phyloP scores from a whole-genome alignment of 2,888 invertebrate species.

The Polydesmus complanatus region DNA sequence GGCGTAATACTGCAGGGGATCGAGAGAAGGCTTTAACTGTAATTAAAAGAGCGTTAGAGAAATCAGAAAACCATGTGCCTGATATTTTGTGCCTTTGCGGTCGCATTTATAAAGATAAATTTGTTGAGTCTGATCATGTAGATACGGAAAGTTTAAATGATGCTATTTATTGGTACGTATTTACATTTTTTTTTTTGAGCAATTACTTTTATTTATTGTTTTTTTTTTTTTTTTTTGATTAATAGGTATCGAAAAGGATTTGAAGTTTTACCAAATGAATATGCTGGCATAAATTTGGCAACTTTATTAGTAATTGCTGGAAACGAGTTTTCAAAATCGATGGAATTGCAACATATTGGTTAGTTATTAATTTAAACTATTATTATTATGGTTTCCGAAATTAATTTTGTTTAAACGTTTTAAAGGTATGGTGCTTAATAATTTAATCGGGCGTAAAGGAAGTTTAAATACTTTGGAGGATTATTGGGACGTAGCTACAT shows the following conservation, averaged over 20 bases:
- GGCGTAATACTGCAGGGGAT: constrained; percentile 86
- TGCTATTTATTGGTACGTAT: constrained; percentile 73
- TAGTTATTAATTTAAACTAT: constrained; percentile 21
- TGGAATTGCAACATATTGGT: constrained; percentile 81
- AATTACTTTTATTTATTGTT: not conserved
- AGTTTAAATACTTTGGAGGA: constrained; percentile 81
- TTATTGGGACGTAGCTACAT: constrained; percentile 98
- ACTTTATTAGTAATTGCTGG: constrained; percentile 93
- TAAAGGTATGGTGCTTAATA: constrained; percentile 79
- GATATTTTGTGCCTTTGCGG: constrained; percentile 97
- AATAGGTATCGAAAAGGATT: constrained; percentile 83
- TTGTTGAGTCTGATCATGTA: constrained; percentile 84
- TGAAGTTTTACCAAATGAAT: constrained; percentile 96
- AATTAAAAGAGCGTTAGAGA: constrained; percentile 77
- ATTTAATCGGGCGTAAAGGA: constrained; percentile 94
- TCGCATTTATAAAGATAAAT: constrained; percentile 77
- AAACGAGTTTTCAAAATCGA: constrained; percentile 81
- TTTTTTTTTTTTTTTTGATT: no score
- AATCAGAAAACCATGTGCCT: constrained; percentile 87
- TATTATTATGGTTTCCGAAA: constrained; percentile 5
- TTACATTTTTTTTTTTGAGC: not conserved
- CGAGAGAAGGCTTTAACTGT: constrained; percentile 83
- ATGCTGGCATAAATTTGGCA: constrained; percentile 96
- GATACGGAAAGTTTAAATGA: constrained; percentile 75
- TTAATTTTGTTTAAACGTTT: constrained; percentile 13